Conservation (phyloP, 2,888 invertebrate species). For the Crossocerus cetratus region DNA sequence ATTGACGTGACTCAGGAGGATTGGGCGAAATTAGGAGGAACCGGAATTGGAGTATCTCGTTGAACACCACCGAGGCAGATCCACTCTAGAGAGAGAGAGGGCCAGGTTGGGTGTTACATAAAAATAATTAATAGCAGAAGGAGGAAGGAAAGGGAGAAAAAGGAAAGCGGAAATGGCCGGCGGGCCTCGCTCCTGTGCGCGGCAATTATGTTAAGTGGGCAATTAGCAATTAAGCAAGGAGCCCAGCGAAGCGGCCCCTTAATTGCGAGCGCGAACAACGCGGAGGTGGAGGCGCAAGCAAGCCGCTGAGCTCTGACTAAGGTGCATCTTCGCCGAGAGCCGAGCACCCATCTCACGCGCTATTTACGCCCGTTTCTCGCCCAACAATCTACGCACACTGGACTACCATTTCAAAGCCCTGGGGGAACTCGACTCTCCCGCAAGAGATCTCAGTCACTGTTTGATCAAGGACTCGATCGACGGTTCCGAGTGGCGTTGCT, state of each 20-base stretch:
- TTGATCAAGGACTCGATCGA: neutral
- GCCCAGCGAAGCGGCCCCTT: constrained; percentile 65
- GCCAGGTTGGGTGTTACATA: constrained; percentile 18
- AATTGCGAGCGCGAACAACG: constrained; percentile 58
- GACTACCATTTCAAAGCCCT: too few species aligned
- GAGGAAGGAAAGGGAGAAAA: constrained; percentile 56
- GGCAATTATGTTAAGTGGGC: constrained; percentile 73
- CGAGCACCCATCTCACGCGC: constrained; percentile 46
- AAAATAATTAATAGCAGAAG: constrained; percentile 52
- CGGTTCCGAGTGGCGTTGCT: neutral
- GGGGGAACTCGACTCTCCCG: neutral
- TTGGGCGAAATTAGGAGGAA: too few species aligned
- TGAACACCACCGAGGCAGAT: too few species aligned
- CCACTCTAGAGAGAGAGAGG: constrained; percentile 38
- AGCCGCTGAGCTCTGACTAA: constrained; percentile 46
- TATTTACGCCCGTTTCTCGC: constrained; percentile 43
- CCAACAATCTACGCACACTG: constrained; percentile 17
- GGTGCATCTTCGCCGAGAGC: constrained; percentile 44
- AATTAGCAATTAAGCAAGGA: constrained; percentile 73
- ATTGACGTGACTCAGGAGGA: too few species aligned
- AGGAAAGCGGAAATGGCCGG: constrained; percentile 72
- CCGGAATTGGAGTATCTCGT: too few species aligned
- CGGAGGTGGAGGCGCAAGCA: constrained; percentile 49
- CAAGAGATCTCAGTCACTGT: neutral
- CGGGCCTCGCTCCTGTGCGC: constrained; percentile 65